Evolutionary conservation across 2,113 vertebrate species (phyloP).

Genomic region (Mellivora capensis): DNA sequence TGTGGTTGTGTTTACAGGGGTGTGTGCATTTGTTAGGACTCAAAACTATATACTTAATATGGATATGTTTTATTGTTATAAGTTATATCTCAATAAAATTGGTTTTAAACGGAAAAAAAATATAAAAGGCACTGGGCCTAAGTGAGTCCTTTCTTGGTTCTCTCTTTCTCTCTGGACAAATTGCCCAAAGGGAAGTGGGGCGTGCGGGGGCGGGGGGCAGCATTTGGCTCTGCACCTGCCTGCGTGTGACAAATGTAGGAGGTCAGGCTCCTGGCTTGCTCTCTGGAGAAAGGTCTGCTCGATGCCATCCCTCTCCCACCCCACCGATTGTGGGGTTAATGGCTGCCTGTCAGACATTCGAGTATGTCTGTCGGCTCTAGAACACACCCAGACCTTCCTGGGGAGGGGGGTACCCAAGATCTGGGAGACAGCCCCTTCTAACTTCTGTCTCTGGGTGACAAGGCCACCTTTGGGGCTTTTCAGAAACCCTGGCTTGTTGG

Average conservation of each 20-base stretch:
- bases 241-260: neutral
- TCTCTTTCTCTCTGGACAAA: neutral
- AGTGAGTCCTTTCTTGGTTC: neutral
- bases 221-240: neutral
- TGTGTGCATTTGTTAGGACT: neutral
- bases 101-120: neutral
- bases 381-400: neutral
- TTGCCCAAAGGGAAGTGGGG: neutral
- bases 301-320: neutral
- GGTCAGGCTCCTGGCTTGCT: neutral
- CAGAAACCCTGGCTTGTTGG: neutral
- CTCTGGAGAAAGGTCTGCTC: neutral
- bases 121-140: neutral
- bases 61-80: neutral
- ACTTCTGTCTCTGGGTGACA: accelerated
- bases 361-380: neutral
- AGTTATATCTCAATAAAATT: constrained; percentile 28
- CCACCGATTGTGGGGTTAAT: accelerated
- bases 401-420: too few species aligned
- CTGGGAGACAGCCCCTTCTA: neutral
- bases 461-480: neutral
- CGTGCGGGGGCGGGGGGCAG: accelerated
- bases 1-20: neutral
- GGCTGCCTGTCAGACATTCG: neutral
- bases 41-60: constrained; percentile 10